Evolutionary conservation across 2,797 vertebrate species (phyloP).

Genomic region (Galaxias olidus): DNA sequence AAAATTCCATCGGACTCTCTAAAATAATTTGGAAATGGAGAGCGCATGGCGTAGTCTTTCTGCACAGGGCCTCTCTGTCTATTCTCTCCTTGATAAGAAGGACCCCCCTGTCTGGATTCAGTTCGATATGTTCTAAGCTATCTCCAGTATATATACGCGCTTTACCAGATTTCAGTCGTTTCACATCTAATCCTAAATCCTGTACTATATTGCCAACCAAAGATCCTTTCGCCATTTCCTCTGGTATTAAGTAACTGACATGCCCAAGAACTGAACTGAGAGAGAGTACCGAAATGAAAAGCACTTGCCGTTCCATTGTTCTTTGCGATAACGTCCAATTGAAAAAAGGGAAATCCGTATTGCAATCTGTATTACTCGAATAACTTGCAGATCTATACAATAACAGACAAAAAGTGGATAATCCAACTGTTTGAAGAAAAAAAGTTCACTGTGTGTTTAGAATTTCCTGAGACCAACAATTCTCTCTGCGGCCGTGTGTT

Average conservation of each 20-base stretch:
- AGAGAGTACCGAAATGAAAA: slow-evolving; percentile 45
- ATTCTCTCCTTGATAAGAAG: slow-evolving; percentile 67
- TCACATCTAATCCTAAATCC: slow-evolving; percentile 67
- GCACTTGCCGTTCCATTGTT: slow-evolving; percentile 37
- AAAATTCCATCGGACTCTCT: slow-evolving; percentile 4
- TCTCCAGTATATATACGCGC: slow-evolving; percentile 61
- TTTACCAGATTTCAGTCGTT: slow-evolving; percentile 55
- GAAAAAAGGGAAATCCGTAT: background rate
- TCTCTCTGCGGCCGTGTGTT: too few relatives aligned
- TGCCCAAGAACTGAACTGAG: slow-evolving; percentile 47
- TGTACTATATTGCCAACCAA: slow-evolving; percentile 67
- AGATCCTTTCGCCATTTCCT: slow-evolving; percentile 71
- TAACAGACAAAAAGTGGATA: too few relatives aligned
- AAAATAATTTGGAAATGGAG: background rate
- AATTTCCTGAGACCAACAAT: too few relatives aligned
- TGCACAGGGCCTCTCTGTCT: slow-evolving; percentile 67
- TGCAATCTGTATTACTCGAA: background rate
- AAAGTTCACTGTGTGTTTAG: too few relatives aligned
- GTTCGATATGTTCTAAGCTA: slow-evolving; percentile 55
- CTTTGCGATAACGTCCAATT: slow-evolving; percentile 1
- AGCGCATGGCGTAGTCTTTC: slow-evolving; percentile 48
- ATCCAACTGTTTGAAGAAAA: too few relatives aligned
- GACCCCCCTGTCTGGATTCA: slow-evolving; percentile 63
- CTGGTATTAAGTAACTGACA: slow-evolving; percentile 68
- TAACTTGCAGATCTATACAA: background rate